These are phyloP conservation scores for Dimorphilus gyrociliatus DNA, from an alignment of 2,888 invertebrate species.

Conservation along the genomic window DNA sequence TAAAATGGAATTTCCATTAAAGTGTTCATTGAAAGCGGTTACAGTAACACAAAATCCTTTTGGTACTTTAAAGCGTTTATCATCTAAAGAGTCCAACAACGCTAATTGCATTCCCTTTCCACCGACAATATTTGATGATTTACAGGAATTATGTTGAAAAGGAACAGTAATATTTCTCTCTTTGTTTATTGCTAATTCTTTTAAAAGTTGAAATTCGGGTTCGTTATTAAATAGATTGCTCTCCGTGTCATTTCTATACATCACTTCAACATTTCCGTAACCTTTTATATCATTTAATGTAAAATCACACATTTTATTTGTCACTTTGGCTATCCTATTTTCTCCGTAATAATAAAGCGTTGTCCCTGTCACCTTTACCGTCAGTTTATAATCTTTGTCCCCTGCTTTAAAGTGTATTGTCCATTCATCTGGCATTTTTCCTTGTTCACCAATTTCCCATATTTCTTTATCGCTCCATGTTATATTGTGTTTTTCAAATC, in stretches of 20 bases:
- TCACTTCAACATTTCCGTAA: conserved; percentile 22
- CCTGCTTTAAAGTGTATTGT: conserved; percentile 22
- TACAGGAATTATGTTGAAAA: conserved; percentile 20
- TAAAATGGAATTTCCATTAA: conserved; percentile 29
- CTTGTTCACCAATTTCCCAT: conserved; percentile 19
- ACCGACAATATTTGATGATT: conserved; percentile 45
- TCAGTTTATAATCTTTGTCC: conserved; percentile 14
- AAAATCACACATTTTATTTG: conserved; percentile 20
- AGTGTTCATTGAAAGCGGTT: conserved; percentile 46
- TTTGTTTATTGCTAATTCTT: too few species aligned
- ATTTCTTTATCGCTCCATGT: conserved; percentile 19
- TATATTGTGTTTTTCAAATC: conserved; percentile 14
- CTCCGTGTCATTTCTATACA: too few species aligned
- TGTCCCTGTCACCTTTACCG: conserved; percentile 13
- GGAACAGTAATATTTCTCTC: conserved; percentile 15
- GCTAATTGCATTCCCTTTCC: conserved; percentile 65
- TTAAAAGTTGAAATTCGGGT: too few species aligned
- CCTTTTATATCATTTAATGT: conserved; percentile 21
- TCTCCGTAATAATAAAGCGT: conserved; percentile 21
- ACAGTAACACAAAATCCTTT: conserved; percentile 55
- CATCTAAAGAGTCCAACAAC: conserved; percentile 41
- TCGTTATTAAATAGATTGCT: too few species aligned
- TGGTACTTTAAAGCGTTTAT: conserved; percentile 43
- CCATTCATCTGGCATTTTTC: conserved; percentile 17
- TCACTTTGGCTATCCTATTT: conserved; percentile 18